Conservation (phyloP, 2,797 vertebrate species). For the Cyprinella venusta region DNA sequence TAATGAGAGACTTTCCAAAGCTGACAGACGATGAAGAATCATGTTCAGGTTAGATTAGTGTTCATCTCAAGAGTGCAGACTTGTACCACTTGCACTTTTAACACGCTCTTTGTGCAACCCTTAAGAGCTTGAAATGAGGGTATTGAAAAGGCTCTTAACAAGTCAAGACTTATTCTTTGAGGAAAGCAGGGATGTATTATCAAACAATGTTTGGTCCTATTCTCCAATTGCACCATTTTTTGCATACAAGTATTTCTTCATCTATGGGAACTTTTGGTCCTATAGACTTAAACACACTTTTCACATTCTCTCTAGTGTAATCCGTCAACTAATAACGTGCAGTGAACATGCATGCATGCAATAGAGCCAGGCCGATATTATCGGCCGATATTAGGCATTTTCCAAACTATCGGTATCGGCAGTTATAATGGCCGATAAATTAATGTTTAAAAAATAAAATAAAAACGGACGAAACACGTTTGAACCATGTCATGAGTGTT, state of each 20-base stretch:
- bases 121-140: conserved; percentile 14
- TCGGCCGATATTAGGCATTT: too few relatives aligned
- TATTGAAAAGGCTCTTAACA: conserved; percentile 27
- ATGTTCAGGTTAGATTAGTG: conserved; percentile 31
- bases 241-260: neutral
- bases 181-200: neutral
- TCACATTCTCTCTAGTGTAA: neutral
- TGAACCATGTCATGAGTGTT: too few relatives aligned
- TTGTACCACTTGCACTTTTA: conserved; percentile 26
- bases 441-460: too few relatives aligned
- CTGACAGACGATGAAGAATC: conserved; percentile 31
- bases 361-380: too few relatives aligned
- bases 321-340: neutral
- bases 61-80: conserved; percentile 21
- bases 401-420: too few relatives aligned
- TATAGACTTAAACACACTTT: neutral
- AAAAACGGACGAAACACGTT: too few relatives aligned
- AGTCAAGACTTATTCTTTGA: conserved; percentile 53
- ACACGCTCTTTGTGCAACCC: neutral
- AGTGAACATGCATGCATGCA: neutral
- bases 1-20: conserved; percentile 48
- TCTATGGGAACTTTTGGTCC: neutral
- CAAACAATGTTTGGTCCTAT: neutral
- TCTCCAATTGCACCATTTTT: neutral
- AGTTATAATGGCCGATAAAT: too few relatives aligned